A percentile compares a stretch with the other conserved stretches of the same genome.
phyloP scores from a whole-genome alignment of 2,888 invertebrate species.

The Latrodectus elegans region DNA sequence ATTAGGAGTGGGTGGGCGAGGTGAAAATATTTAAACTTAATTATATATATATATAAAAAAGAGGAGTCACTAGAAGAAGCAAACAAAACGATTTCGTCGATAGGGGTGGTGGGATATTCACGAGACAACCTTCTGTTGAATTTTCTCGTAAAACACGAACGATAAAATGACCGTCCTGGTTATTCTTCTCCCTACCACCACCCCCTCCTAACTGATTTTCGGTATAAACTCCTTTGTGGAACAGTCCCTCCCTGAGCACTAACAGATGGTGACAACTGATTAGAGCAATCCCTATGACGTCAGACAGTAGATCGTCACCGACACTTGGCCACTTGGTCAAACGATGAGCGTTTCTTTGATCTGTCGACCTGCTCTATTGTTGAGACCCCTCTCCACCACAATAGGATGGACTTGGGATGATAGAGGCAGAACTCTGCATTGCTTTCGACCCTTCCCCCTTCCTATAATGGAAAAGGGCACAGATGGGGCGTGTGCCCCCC shows the following conservation, averaged over 20 bases:
- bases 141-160: constrained; percentile 52
- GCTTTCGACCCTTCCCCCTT: background rate
- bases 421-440: constrained; percentile 12
- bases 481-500: constrained; percentile 50
- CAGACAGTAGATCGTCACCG: constrained; percentile 37
- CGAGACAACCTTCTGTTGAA: constrained; percentile 61
- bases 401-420: constrained; percentile 60
- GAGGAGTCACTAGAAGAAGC: constrained; percentile 25
- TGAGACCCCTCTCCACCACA: constrained; percentile 45
- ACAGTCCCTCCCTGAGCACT: constrained; percentile 36
- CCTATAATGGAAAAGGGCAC: constrained; percentile 25
- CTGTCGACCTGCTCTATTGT: constrained; percentile 25
- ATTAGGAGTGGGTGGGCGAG: background rate
- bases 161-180: constrained; percentile 38
- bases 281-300: constrained; percentile 64
- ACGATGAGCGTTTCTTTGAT: constrained; percentile 62
- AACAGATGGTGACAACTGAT: constrained; percentile 69
- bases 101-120: constrained; percentile 26
- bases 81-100: constrained; percentile 40
- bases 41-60: constrained; percentile 41
- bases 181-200: too few relatives aligned
- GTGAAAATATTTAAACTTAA: constrained; percentile 56
- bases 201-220: background rate
- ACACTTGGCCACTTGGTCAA: constrained; percentile 66
- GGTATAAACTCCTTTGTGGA: constrained; percentile 18